Evolutionary conservation across 2,113 vertebrate species (phyloP).

Genomic region (Echinops telfairi): DNA sequence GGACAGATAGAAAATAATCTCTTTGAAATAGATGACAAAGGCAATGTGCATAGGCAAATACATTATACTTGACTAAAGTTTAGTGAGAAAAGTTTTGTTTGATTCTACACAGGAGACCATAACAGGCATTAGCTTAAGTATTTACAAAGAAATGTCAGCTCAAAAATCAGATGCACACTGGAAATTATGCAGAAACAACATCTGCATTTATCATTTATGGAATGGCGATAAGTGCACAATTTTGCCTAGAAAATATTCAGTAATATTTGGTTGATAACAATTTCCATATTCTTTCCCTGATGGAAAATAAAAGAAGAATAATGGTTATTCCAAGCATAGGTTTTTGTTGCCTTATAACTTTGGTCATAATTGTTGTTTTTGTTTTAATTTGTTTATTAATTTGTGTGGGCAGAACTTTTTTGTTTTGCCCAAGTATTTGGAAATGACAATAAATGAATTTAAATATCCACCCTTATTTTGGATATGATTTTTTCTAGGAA

Average conservation of each 20-base stretch:
- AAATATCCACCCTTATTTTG: slow-evolving; percentile 6
- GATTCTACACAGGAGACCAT: slow-evolving; percentile 73
- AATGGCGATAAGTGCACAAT: slow-evolving; percentile 35
- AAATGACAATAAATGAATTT: slow-evolving; percentile 11
- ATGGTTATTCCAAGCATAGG: not conserved
- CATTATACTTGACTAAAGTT: slow-evolving; percentile 56
- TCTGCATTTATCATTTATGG: slow-evolving; percentile 69
- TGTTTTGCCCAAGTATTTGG: not conserved
- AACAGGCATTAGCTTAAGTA: slow-evolving; percentile 80
- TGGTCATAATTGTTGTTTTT: not conserved
- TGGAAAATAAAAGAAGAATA: slow-evolving; percentile 22
- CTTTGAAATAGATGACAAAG: slow-evolving; percentile 62
- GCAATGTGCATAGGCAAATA: slow-evolving; percentile 57
- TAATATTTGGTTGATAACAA: slow-evolving; percentile 69
- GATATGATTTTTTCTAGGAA: slow-evolving; percentile 8
- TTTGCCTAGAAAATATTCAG: slow-evolving; percentile 73
- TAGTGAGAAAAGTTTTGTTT: slow-evolving; percentile 55
- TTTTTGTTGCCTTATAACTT: not conserved
- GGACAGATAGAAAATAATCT: slow-evolving; percentile 65
- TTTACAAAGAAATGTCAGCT: slow-evolving; percentile 82
- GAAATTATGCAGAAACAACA: slow-evolving; percentile 64
- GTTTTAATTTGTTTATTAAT: no score
- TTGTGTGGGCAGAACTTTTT: not conserved
- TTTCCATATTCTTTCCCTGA: slow-evolving; percentile 54
- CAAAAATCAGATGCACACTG: slow-evolving; percentile 55